phyloP scores from a whole-genome alignment of 2,113 vertebrate genomes.

The Phoenicopterus ruber region DNA sequence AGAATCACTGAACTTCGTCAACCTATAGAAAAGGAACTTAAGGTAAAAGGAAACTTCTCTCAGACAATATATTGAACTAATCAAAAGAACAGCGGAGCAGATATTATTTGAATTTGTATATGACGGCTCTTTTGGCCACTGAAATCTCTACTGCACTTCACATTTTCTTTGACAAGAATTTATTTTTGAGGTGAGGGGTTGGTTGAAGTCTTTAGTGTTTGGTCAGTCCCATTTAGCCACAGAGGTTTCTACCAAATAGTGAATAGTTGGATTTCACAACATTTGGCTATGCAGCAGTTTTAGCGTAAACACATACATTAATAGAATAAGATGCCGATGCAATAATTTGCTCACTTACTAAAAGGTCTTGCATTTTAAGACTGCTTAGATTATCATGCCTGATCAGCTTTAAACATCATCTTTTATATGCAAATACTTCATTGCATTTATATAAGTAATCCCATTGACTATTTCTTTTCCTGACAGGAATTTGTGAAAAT shows the following conservation, averaged over 20 bases:
- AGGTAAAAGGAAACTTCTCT: conserved; percentile 73
- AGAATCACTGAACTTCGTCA: conserved; percentile 84
- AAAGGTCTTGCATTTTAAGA: not conserved
- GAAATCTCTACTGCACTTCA: not conserved
- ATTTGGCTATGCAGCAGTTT: not conserved
- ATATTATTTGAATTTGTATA: not conserved
- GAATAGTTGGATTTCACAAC: not conserved
- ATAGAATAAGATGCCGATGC: not conserved
- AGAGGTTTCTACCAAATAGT: not conserved
- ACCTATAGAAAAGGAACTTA: conserved; percentile 95
- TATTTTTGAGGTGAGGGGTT: not conserved
- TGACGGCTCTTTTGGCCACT: not conserved
- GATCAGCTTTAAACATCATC: not conserved
- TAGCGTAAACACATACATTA: not conserved
- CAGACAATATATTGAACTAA: not conserved
- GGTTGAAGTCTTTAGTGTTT: not conserved
- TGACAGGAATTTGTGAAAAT: conserved; percentile 96
- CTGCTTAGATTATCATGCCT: not conserved
- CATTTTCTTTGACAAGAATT: not conserved
- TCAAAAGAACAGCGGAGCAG: not conserved
- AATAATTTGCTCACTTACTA: not conserved
- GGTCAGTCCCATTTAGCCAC: not conserved
- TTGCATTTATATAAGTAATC: not conserved
- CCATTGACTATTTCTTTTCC: not conserved
- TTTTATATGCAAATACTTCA: not conserved